Percentiles rank a stretch among this genome's conserved stretches.
These are phyloP conservation scores for Indicator maculatus DNA, from an alignment of 2,113 vertebrate species.

Conservation along the genomic window DNA sequence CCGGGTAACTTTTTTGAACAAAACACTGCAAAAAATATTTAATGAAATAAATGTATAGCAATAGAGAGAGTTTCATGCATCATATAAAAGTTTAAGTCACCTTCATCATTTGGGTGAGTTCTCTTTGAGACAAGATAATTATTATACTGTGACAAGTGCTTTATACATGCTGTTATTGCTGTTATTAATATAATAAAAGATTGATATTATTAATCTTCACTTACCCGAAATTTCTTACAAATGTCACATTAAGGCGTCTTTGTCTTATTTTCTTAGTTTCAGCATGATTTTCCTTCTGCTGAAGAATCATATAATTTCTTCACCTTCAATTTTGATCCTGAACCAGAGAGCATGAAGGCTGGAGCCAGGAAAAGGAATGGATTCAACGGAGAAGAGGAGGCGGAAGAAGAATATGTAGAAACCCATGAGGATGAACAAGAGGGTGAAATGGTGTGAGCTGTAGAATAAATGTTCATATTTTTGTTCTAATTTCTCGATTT, in stretches of 20 bases:
- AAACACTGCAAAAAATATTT: not conserved
- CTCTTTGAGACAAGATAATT: not conserved
- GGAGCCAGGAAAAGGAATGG: conserved; percentile 24
- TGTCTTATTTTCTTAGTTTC: conserved; percentile 49
- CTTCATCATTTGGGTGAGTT: not conserved
- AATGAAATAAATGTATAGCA: not conserved
- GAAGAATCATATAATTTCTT: conserved; percentile 94
- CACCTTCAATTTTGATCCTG: conserved; percentile 88
- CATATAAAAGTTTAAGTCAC: not conserved
- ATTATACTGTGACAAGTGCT: not conserved
- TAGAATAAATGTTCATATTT: not conserved
- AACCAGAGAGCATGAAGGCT: conserved; percentile 62
- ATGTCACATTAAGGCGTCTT: not conserved
- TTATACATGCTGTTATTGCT: not conserved
- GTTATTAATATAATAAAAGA: not conserved
- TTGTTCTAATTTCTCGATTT: not conserved
- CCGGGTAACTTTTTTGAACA: not conserved
- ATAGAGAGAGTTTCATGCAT: not conserved
- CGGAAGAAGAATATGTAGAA: conserved; percentile 61
- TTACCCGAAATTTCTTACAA: not conserved
- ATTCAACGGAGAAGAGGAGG: conserved; percentile 60
- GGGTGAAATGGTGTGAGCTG: conserved; percentile 41
- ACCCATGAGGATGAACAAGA: conserved; percentile 41
- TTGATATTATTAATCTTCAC: not conserved
- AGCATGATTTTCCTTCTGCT: conserved; percentile 79